Evolutionary conservation across 1,140 invertebrate genomes (phyloP).

Genomic region (Eufriesea mexicana): DNA sequence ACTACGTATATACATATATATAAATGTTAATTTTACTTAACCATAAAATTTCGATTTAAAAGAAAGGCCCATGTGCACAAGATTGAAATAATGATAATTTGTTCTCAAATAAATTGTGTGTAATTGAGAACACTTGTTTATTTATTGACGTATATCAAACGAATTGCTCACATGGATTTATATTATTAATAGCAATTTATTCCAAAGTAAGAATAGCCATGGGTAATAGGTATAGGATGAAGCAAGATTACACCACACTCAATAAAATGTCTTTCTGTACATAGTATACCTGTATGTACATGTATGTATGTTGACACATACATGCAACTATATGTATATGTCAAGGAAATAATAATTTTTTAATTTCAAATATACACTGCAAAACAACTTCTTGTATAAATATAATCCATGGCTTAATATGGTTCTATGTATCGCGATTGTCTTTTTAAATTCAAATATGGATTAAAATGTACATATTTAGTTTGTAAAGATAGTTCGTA

Average conservation of each 20-base stretch:
- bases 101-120: conserved; percentile 57
- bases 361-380: conserved; percentile 42
- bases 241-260: conserved; percentile 42
- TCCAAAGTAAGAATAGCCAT: conserved; percentile 47
- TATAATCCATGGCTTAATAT: conserved; percentile 38
- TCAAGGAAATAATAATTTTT: conserved; percentile 47
- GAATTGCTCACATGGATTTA: conserved; percentile 48
- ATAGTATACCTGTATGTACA: conserved; percentile 44
- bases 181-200: conserved; percentile 45
- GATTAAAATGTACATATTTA: conserved; percentile 62
- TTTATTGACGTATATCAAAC: conserved; percentile 50
- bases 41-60: conserved; percentile 33
- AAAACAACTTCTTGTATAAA: conserved; percentile 45
- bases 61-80: conserved; percentile 53
- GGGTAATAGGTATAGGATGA: conserved; percentile 48
- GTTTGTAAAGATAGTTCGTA: conserved; percentile 42
- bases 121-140: conserved; percentile 48
- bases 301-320: conserved; percentile 36
- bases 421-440: conserved; percentile 56
- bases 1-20: conserved; percentile 46
- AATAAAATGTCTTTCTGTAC: conserved; percentile 50
- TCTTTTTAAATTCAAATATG: conserved; percentile 45
- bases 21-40: conserved; percentile 61
- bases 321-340: conserved; percentile 40
- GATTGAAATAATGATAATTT: conserved; percentile 47